Base-by-base conservation (phyloP, 2,888 invertebrate species). In the Drosophila peninsularis region DNA sequence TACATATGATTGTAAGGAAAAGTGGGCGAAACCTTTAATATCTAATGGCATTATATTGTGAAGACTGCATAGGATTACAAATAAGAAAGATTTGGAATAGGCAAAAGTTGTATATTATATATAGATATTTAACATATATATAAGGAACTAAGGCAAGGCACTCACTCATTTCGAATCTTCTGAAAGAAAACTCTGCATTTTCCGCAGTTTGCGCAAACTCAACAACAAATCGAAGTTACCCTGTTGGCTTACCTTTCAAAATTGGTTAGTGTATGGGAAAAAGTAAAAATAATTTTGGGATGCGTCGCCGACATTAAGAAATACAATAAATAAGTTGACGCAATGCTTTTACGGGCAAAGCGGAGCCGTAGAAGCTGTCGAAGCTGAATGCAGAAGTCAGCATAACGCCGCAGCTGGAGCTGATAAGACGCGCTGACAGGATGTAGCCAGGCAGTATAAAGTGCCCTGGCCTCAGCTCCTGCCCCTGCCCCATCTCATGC, bases 371-470 rank as follows among this genome's bases (percentile, higher is more conserved):
- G 52, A 62, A 74, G 36, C 55, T 72, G 67, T 67, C 67, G 47
- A 66, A 54, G 65, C 45, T 53, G 67, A 57, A 62, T 72, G 82
- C 75, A 81, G 74, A 58, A 80, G 71, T 79, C 86, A 66, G 86
- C 77, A 62, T 68, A 79, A 76, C 76, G 82, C 57, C 74, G 54
- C 14, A 64, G 41, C 81, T 83, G 30, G 19, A 47, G 30, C 81
- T 86, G 83, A 83, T 83, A 83, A 83, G 83, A 58, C 56, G 30
- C 41, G 41, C 41, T 32, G 64, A 67, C 89, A 82, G 87, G 80
- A 85, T 86, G 78, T 80, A 24, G 45, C 54, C 14, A 10, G 56
- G 69, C 64, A 49, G 57, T 50, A 34, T 49, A 36, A 30, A 39
- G 39, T 13, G 30, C 9, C 13, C 27, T 11, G 13, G 3, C 34